A percentile compares a stretch with the other conserved stretches of the same genome.
phyloP scores from a whole-genome alignment of 2,888 invertebrate genomes.

The Drosophila meridionalis region DNA sequence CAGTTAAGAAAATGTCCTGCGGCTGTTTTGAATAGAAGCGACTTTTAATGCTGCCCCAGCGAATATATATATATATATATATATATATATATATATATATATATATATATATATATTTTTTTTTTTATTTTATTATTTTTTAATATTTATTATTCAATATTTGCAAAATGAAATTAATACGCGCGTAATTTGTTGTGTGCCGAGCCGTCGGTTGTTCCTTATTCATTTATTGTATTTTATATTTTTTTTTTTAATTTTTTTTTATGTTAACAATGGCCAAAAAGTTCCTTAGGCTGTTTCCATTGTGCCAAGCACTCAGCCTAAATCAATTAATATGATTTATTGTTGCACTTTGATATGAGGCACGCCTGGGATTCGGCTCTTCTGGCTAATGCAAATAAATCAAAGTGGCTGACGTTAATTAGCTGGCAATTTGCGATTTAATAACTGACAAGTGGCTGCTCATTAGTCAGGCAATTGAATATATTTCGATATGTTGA shows the following conservation, averaged over 20 bases:
- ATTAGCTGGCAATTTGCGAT: slow-evolving; percentile 47
- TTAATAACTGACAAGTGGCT: slow-evolving; percentile 23
- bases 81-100: background rate
- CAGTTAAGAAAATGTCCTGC: slow-evolving; percentile 60
- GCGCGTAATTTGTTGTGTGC: slow-evolving; percentile 27
- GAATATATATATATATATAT: background rate
- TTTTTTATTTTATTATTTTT: background rate
- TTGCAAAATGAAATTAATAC: slow-evolving; percentile 42
- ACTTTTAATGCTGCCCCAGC: slow-evolving; percentile 36
- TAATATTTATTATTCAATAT: background rate
- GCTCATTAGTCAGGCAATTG: slow-evolving; percentile 35
- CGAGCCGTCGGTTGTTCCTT: background rate
- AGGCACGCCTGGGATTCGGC: slow-evolving; percentile 1
- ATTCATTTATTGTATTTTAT: slow-evolving; percentile 2
- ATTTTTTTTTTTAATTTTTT: background rate
- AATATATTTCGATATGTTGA: slow-evolving; percentile 27
- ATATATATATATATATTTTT: background rate
- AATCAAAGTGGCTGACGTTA: slow-evolving; percentile 39
- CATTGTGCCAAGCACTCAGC: slow-evolving; percentile 21
- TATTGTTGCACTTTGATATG: slow-evolving; percentile 52
- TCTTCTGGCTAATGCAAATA: slow-evolving; percentile 18
- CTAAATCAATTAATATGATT: slow-evolving; percentile 68
- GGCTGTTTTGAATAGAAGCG: slow-evolving; percentile 38
- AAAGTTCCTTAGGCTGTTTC: slow-evolving; percentile 10
- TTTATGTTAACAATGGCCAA: slow-evolving; percentile 32